Evolutionary conservation across 2,113 vertebrate genomes (phyloP), one percentile per base, ranked within the genome.

Genomic region (Solenodon paradoxus): DNA sequence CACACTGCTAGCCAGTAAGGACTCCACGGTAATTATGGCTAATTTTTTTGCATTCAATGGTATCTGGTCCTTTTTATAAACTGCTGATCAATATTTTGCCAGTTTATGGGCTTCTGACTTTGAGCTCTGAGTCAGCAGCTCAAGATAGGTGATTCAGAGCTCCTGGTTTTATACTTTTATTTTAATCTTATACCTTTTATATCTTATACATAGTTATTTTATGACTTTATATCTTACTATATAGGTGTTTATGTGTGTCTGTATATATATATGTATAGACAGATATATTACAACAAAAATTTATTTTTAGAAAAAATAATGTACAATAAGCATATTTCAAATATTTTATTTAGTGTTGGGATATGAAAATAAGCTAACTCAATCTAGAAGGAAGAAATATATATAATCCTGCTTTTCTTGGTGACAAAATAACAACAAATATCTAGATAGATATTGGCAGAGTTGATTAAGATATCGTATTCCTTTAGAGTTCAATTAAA

Each of bases 401-500:
- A 26, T 11, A 64, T 55, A 92, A 96, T 59, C 57, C 12, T 82
- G 80, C 40, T 51, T 87, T 90, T 66, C 75, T 83, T 75, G 63
- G 57, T 7, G 1, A 79, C 38, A 93, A 40, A 94, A 89, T 49
- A 40, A 59, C 66, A 93, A 75, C 75, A 95, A 75, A n/a, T 42
- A 64, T 94, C 75, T 86, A 87, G 35, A 94, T 86, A 96, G 45
- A 64, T 78, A 89, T 1, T 83, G 94, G 55, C 63, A 64, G 82
- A 80, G 32, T 82, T 89, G 63, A 64, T 47, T 85, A 63, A 96
- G 72, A 90, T 26, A 53, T 35, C 61, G 19, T 47, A 81, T 92
- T 96, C 57, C n/a, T 32, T 95, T 92, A 74, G 72, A 57, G 42
- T 61, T 94, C 49, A 78, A 86, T 81, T 94, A 86, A 94, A 87